These are phyloP conservation scores for Trichomalopsis sarcophagae DNA, from an alignment of 1,140 invertebrate genomes.

Conservation along the genomic window DNA sequence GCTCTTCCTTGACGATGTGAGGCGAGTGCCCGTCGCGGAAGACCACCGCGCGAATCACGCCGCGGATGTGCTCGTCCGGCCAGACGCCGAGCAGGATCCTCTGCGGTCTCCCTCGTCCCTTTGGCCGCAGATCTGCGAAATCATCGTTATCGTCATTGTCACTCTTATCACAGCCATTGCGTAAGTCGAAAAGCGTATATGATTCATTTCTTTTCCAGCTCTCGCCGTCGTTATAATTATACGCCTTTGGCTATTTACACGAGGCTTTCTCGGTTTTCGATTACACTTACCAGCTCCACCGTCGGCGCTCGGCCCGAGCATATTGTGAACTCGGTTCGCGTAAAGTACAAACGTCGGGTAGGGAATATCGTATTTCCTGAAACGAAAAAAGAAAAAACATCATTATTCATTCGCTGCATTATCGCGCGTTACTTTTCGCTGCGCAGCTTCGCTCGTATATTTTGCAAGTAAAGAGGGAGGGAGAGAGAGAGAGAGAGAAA, in stretches of 20 bases:
- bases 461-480: not conserved
- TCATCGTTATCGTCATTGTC: not conserved
- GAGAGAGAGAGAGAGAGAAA: no score
- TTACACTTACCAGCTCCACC: conserved; percentile 85
- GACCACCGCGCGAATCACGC: conserved; percentile 92
- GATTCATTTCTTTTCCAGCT: not conserved
- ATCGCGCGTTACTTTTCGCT: not conserved
- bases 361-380: conserved; percentile 92
- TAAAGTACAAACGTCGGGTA: conserved; percentile 96
- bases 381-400: conserved; percentile 56
- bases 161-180: not conserved
- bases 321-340: conserved; percentile 93
- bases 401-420: conserved; percentile 39
- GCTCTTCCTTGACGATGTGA: conserved; percentile 85
- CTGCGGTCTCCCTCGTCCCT: conserved; percentile 91
- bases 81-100: conserved; percentile 91
- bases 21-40: conserved; percentile 86
- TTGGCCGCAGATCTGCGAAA: conserved; percentile 86
- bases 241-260: conserved; percentile 36
- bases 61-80: conserved; percentile 93
- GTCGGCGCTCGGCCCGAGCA: conserved; percentile 92
- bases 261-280: conserved; percentile 54
- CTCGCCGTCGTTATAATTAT: not conserved
- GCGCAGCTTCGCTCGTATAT: not conserved
- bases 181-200: no score